Percentiles rank a stretch among this genome's conserved stretches.
Conservation (phyloP, 2,888 invertebrate genomes). For the Clitarchus hookeri region DNA sequence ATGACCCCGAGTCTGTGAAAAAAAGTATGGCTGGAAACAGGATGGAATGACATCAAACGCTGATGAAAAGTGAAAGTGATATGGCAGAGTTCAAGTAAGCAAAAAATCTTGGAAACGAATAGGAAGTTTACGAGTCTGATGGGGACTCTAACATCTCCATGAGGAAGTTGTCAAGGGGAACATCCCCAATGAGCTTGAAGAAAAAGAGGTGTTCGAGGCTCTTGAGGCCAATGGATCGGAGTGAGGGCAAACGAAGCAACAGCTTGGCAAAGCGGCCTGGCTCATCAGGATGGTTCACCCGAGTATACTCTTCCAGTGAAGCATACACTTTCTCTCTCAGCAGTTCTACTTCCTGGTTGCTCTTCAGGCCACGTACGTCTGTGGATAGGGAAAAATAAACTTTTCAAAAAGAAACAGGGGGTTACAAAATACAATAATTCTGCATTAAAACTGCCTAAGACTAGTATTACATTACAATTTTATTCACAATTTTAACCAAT, state of each 20-base stretch:
- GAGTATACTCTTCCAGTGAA: constrained; percentile 93
- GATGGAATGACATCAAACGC: too few relatives aligned
- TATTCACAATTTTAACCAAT: not conserved
- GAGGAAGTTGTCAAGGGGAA: constrained; percentile 82
- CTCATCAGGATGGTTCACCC: constrained; percentile 84
- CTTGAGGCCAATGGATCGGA: constrained; percentile 90
- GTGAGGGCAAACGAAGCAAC: constrained; percentile 83
- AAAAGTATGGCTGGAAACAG: too few relatives aligned
- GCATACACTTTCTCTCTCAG: constrained; percentile 94
- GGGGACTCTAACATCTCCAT: constrained; percentile 78
- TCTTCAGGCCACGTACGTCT: constrained; percentile 89
- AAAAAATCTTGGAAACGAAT: not conserved
- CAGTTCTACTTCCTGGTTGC: constrained; percentile 78
- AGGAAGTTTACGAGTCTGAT: constrained; percentile 52
- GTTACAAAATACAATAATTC: not conserved
- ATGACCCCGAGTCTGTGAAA: too few relatives aligned
- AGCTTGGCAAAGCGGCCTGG: constrained; percentile 95
- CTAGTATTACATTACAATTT: not conserved
- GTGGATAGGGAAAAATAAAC: constrained; percentile 47
- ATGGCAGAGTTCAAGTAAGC: too few relatives aligned
- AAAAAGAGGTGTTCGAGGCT: constrained; percentile 94
- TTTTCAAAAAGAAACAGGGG: not conserved
- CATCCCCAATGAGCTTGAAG: constrained; percentile 88
- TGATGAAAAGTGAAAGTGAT: too few relatives aligned
- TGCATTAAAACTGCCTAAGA: not conserved